Base-by-base conservation (phyloP, 2,888 invertebrate species). In the Eupithecia centaureata region DNA sequence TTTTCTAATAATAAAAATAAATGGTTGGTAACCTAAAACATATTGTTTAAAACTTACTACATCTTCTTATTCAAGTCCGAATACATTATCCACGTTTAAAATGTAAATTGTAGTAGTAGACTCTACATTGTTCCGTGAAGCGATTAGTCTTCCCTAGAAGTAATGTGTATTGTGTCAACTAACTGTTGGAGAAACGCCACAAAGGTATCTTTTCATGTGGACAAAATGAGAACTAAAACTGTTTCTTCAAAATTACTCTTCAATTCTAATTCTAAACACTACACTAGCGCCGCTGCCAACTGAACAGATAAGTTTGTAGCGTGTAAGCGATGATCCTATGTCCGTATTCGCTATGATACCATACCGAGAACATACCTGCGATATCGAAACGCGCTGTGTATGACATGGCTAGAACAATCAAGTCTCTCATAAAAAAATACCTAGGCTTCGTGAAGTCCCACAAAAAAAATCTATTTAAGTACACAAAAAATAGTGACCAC, bases 161-260 rank as follows among this genome's bases (percentile, higher is more conserved):
- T 65, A 38, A 65, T 63, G 68, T 65, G 63, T 18, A 42, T 65
- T 70, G 74, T 77, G 77, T 78, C 76, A 73, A 73, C 71, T 77
- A 79, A 79, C 79, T 76, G 79, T 82, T 76, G 62, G 68, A 64
- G 22, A 12, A 22, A 12, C 67, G 64, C 79, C 74, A 73, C 54
- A 56, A 56, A 56, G 30, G 76, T 74, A 75, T 74, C 73, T 71
- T 10, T 28, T 56, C 54, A 56, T 0, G 15, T 30, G 30, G 30
- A 15, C 47, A n/a, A 28, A 56, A 56, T 28, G 28, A n/a, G 54
- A 28, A 56, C 10, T 27, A n/a, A 56, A 28, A 10, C 30, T 2
- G 2, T 56, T 7, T 15, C 15, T 25, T 52, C 5, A 52, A 52
- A 52, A 27, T 27, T 2, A 27, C 52, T 27, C 52, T 25, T 8